Conservation (phyloP, 1,140 invertebrate genomes). For the Drosophila pandora region DNA sequence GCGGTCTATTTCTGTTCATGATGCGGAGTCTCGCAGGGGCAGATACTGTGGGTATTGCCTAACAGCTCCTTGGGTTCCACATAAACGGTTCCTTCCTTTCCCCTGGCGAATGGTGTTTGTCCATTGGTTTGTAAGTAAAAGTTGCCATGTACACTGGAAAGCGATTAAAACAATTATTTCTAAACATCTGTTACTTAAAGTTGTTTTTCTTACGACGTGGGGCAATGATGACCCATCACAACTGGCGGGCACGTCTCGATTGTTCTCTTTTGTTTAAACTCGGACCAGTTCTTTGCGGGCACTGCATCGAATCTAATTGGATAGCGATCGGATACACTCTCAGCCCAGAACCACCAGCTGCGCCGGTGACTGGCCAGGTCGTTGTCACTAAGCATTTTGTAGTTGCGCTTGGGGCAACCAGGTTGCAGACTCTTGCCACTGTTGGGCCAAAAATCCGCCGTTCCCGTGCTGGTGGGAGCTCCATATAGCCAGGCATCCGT, state of each 20-base stretch:
- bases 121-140: conserved; percentile 84
- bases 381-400: conserved; percentile 77
- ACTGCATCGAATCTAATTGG: conserved; percentile 84
- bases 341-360: conserved; percentile 86
- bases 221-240: conserved; percentile 80
- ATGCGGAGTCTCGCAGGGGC: conserved; percentile 11
- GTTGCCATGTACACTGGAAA: conserved; percentile 77
- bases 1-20: conserved; percentile 4
- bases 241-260: conserved; percentile 37
- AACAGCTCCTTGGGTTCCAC: conserved; percentile 73
- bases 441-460: conserved; percentile 87
- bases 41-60: conserved; percentile 53
- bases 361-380: conserved; percentile 88
- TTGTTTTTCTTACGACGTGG: conserved; percentile 58
- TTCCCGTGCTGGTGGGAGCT: conserved; percentile 85
- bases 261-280: conserved; percentile 82
- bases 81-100: conserved; percentile 68
- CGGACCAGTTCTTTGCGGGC: conserved; percentile 80
- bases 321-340: conserved; percentile 85
- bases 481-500: conserved; percentile 87
- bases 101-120: conserved; percentile 78
- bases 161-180: not conserved
- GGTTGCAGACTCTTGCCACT: conserved; percentile 86
- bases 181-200: not conserved
- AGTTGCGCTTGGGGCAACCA: conserved; percentile 85